These are phyloP conservation scores for Sarcophaga carnaria DNA, from an alignment of 2,888 invertebrate genomes.

Conservation along the genomic window DNA sequence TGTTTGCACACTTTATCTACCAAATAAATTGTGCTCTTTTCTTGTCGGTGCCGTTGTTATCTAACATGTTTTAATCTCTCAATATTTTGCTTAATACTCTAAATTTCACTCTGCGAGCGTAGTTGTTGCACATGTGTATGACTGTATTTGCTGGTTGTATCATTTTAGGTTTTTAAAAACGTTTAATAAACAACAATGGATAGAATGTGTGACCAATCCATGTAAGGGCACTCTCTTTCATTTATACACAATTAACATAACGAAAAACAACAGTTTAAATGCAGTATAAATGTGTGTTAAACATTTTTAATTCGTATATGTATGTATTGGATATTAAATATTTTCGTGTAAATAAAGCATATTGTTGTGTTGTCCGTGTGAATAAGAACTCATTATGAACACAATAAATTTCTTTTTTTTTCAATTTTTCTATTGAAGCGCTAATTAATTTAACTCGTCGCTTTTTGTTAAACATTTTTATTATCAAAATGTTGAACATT, in stretches of 20 bases:
- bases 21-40: conserved; percentile 6
- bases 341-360: too few species aligned
- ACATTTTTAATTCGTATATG: too few species aligned
- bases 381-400: conserved; percentile 13
- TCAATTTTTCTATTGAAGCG: conserved; percentile 35
- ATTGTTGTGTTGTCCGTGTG: neutral
- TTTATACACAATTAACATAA: conserved; percentile 22
- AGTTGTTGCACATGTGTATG: neutral
- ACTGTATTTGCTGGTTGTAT: conserved; percentile 39
- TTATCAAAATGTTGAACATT: conserved; percentile 16
- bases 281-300: too few species aligned
- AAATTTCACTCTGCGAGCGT: neutral
- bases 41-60: conserved; percentile 1
- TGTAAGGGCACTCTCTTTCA: conserved; percentile 42
- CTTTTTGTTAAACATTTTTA: conserved; percentile 25
- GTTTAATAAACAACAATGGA: conserved; percentile 48
- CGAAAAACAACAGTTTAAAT: too few species aligned
- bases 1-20: conserved; percentile 45
- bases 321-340: too few species aligned
- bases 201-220: conserved; percentile 44
- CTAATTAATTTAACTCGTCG: conserved; percentile 57
- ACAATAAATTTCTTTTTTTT: conserved; percentile 19
- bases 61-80: conserved; percentile 57
- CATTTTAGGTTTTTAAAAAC: conserved; percentile 44
- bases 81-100: neutral